Base-by-base conservation (phyloP, 1,140 invertebrate genomes). In the Aradophagus sp. region DNA sequence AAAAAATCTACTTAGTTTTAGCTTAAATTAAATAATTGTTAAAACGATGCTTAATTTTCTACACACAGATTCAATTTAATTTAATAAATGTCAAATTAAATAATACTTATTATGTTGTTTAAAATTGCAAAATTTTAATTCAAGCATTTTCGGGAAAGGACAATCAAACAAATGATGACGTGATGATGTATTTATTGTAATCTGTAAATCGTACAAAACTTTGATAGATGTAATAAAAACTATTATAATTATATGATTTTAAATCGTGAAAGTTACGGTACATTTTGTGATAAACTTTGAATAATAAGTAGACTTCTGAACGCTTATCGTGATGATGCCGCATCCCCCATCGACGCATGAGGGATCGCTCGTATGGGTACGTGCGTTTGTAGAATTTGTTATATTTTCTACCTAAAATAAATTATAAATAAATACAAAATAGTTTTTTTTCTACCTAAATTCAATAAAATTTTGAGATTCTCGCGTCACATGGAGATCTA, bases 381-480 rank as follows among this genome's bases (percentile, higher is more conserved):
- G 26, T 41, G 48, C 35, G 39, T 59, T 67, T 12, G 47, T 55
- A 38, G 32, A 80, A 82, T 81, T 80, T 73, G 58, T 83, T 82
- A 81, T 80, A 79, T 81, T 81, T 76, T 82, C 80, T 83, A 83
- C 77, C 83, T 84, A 85, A 63, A 84, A 85, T 85, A 85, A 85
- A 84, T 84, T 85, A 84, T 78, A 81, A 85, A 84, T 85, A 85
- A 85, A 85, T 85, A 83, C 66, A 81, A 80, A 76, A 81, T 83
- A 83, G 77, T 78, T 59, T 75, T n/a, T n/a, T 79, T 73, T 70
- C 83, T 85, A 85, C 80, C 84, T 85, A 85, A 84, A 84, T 84
- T 84, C 69, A 79, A 77, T 75, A 80, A 14, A 72, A 72, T 72
- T 82, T 82, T 68, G 77, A 80, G 76, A 83, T 78, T 78, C 70